Percentiles rank a stretch among this genome's conserved stretches.
Conservation (phyloP, 2,888 invertebrate species). For the Drosophila hamatofila region DNA sequence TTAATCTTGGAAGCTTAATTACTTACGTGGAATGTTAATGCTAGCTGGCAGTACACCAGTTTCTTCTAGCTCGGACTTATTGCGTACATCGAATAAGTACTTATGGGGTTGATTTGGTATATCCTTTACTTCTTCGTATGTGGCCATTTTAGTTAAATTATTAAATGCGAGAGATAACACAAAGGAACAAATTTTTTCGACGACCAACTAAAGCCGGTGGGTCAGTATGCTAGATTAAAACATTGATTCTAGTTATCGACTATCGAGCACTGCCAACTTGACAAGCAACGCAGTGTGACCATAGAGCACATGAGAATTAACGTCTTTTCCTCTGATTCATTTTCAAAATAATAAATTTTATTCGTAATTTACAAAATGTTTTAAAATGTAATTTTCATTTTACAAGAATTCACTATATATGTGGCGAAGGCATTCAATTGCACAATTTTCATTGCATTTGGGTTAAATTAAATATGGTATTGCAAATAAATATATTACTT, state of each 20-base stretch:
- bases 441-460: constrained; percentile 61
- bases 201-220: constrained; percentile 24
- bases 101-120: constrained; percentile 86
- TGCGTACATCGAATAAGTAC: constrained; percentile 91
- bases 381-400: constrained; percentile 57
- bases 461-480: constrained; percentile 52
- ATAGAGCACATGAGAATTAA: background rate
- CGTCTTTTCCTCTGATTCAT: background rate
- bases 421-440: constrained; percentile 66
- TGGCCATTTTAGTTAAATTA: constrained; percentile 71
- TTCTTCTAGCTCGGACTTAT: constrained; percentile 89
- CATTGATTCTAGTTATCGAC: constrained; percentile 17
- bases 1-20: constrained; percentile 19
- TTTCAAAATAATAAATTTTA: constrained; percentile 56
- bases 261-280: background rate
- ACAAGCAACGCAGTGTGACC: constrained; percentile 9
- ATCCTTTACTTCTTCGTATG: constrained; percentile 86
- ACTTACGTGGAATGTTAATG: constrained; percentile 91
- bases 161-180: background rate
- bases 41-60: constrained; percentile 91
- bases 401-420: constrained; percentile 76
- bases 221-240: background rate
- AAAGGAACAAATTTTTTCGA: background rate
- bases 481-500: constrained; percentile 65
- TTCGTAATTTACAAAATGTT: constrained; percentile 66